Percentiles rank a stretch among this genome's conserved stretches.
These are phyloP conservation scores for Trichogramma dendrolimi DNA, from an alignment of 2,888 invertebrate species.

Conservation along the genomic window DNA sequence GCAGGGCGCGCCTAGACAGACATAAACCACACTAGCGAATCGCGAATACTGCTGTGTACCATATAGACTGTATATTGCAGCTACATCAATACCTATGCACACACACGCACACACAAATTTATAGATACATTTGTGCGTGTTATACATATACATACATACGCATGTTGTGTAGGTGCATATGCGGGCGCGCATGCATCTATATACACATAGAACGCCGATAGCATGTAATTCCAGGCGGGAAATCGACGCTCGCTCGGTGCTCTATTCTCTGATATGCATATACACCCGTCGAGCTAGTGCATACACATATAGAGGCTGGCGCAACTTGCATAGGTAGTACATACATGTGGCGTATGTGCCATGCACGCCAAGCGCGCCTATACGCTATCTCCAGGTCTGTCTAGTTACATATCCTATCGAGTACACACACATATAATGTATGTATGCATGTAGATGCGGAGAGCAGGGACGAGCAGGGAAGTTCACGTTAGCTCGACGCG, in stretches of 20 bases:
- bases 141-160: neutral
- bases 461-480: conserved; percentile 31
- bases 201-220: conserved; percentile 38
- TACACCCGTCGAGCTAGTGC: neutral
- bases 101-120: too few relatives aligned
- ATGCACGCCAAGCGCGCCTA: conserved; percentile 3
- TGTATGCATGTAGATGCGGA: conserved; percentile 6
- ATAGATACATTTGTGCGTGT: too few relatives aligned
- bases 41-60: too few relatives aligned
- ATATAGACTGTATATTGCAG: too few relatives aligned
- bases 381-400: conserved; percentile 8
- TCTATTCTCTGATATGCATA: neutral
- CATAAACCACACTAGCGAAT: too few relatives aligned
- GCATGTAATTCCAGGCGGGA: conserved; percentile 46
- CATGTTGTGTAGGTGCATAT: neutral
- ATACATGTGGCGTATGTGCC: conserved; percentile 5
- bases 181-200: too few relatives aligned
- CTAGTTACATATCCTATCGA: neutral
- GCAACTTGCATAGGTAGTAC: too few relatives aligned
- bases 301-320: too few relatives aligned
- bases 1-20: neutral
- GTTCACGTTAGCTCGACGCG: too few relatives aligned
- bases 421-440: neutral
- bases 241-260: conserved; percentile 38
- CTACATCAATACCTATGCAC: neutral